These are phyloP conservation scores for Leucoraja erinaceus DNA, from an alignment of 2,113 vertebrate genomes.

Conservation along the genomic window DNA sequence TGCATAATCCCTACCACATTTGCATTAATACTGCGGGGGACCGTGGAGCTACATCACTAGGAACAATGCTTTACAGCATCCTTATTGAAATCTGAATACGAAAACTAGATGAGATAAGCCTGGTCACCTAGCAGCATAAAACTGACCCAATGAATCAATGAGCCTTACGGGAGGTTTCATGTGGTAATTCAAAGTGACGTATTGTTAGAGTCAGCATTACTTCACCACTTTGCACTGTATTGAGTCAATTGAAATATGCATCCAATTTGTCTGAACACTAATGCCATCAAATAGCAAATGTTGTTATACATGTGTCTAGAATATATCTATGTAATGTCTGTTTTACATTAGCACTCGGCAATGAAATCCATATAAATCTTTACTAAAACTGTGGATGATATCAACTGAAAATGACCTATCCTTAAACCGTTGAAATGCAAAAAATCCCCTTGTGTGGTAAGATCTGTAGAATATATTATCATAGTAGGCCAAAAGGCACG, in stretches of 20 bases:
- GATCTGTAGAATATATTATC: neutral
- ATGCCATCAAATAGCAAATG: neutral
- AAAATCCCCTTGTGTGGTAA: neutral
- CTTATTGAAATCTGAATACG: neutral
- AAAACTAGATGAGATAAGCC: neutral
- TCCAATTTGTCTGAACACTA: neutral
- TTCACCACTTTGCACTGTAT: neutral
- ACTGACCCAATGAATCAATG: neutral
- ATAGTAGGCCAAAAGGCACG: neutral
- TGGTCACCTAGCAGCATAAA: neutral
- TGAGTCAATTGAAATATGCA: neutral
- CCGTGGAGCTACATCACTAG: too few relatives aligned
- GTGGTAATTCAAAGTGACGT: neutral
- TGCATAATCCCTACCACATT: too few relatives aligned
- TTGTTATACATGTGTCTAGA: neutral
- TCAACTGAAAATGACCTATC: neutral
- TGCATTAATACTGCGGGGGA: neutral
- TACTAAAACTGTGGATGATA: neutral
- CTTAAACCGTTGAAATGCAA: neutral
- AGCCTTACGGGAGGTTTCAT: neutral
- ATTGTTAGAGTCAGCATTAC: neutral
- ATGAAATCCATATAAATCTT: neutral
- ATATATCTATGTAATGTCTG: neutral
- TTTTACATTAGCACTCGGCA: neutral
- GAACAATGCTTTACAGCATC: neutral